Base-by-base conservation (phyloP, 37 sponge, comb jelly and placozoan species). In the Hormiphora californensis region DNA sequence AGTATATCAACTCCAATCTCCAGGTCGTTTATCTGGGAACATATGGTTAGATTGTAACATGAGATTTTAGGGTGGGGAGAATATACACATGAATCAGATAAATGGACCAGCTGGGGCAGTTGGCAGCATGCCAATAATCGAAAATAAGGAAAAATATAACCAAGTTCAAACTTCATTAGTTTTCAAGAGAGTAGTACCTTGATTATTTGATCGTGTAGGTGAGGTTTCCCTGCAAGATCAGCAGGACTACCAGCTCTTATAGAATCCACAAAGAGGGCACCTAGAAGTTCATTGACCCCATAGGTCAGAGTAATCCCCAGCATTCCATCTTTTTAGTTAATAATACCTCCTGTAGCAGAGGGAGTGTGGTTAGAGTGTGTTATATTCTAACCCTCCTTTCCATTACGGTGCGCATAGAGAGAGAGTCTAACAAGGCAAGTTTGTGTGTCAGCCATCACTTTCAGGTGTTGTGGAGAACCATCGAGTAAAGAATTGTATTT, bases 1-100 rank as follows among this genome's bases (percentile, higher is more conserved):
- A 65, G 32, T 65, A 65, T 65, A 32, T 65, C 67, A 4, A 65
- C 67, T 11, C 67, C 67, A 28, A 65, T 33, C 35, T 65, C 67
- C 35, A 34, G 4, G 37, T 28, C 17, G 17, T 65, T 65, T 4
- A 65, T 65, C 67, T 65, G 67, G 35, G 35, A n/a, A n/a, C n/a
- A 27, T 7, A 33, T 32, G 9, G 67, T 33, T 38, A n/a, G n/a
- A n/a, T n/a, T n/a, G n/a, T n/a, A n/a, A n/a, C n/a, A n/a, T n/a
- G n/a, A n/a, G n/a, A n/a, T n/a, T n/a, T n/a, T n/a, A n/a, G n/a
- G n/a, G n/a, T n/a, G n/a, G n/a, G n/a, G n/a, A n/a, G n/a, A n/a
- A n/a, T n/a, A n/a, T n/a, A n/a, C 23, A 57, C 61, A 57, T 57
- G 23, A 57, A 17, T 7, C 19, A 57, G 27, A 23, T n/a, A 23